Base-by-base conservation (phyloP, 2,113 vertebrate species). In the Panthera leo region DNA sequence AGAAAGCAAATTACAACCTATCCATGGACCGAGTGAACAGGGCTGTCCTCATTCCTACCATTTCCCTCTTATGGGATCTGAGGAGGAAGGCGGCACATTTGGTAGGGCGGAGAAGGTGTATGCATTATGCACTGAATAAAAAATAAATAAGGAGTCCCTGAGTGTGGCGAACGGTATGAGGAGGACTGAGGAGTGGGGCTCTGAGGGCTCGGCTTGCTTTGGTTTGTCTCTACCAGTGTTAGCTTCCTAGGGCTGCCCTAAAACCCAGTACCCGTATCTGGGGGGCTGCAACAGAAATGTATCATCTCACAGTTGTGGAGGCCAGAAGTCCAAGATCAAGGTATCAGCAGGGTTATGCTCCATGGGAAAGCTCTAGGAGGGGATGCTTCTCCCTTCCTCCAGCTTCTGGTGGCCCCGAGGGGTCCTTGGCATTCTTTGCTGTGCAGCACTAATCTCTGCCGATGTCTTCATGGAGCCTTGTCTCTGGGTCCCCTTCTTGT, bases 161-260 rank as follows among this genome's bases (percentile, higher is more conserved):
- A 34, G 53, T 5, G 12, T 84, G 12, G 19, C n/a, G 5, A 15
- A 8, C 0, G 18, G 27, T 4, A 1, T 19, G 15, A 36, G 18
- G 5, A 34, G 5, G 51, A 12, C 21, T 61, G 10, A 0, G 23
- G 27, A 16, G 73, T 8, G 10, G 29, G 42, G 27, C 14, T 11
- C 12, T 1, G 8, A 84, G 34, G 19, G 12, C 36, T 85, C 45
- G 25, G 55, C 61, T 29, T 45, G 16, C 48, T 18, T 8, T 5
- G 14, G 5, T 13, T 19, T 13, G n/a, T 71, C 6, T 67, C 73
- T 16, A 25, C 48, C 70, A 11, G 5, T 23, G 14, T 36, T 36
- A 0, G 4, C 55, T 65, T 75, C 67, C n/a, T 10, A 15, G 42
- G 71, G 48, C 39, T 75, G 9, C 70, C 4, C 0, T 0, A 36